Evolutionary conservation across 2,888 invertebrate species (phyloP), one percentile per base, ranked within the genome.

Genomic region (Dorcus hopei): DNA sequence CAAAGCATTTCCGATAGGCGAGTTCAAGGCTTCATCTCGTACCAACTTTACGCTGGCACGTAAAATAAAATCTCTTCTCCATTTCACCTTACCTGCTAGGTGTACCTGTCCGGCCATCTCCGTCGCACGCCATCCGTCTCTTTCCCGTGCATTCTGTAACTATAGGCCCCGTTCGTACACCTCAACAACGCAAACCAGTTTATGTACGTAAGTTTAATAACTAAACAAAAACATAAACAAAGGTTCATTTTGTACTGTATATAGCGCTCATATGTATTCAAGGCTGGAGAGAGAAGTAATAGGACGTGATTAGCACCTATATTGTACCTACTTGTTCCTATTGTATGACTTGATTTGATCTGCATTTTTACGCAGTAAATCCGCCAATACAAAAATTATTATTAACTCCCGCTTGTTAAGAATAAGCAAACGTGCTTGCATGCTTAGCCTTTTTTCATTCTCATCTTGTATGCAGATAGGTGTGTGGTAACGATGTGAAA

Each of bases 1-100:
- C 58, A 58, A 50, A 58, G 54, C 54, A 58, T 58, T 58, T 58
- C 58, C 58, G 53, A 54, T 39, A 50, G 50, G 48, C 40, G 58
- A 58, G 58, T 58, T 58, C 58, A 58, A 58, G 58, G 58, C 38
- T 58, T 53, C 49, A 40, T 54, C 50, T 38, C 50, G 53, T 58
- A 58, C 54, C 53, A 54, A 47, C 41, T 33, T 38, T 26, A 47
- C 45, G 52, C 51, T 57, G 57, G 52, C 41, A 57, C 57, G 57
- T 50, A 56, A 38, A 55, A 43, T 38, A 40, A 48, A 42, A 56
- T 56, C 45, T 55, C 49, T 41, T 55, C 55, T 54, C 41, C 33
- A 40, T 54, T 54, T 43, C 43, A 50, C 50, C 50, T 51, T 50
- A 52, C 57, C 57, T 48, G 45, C 7, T 33, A 33, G 26, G 26